Percentiles rank a stretch among this genome's conserved stretches.
Conservation (phyloP, 2,888 invertebrate species). For the Tethea ocularis region DNA sequence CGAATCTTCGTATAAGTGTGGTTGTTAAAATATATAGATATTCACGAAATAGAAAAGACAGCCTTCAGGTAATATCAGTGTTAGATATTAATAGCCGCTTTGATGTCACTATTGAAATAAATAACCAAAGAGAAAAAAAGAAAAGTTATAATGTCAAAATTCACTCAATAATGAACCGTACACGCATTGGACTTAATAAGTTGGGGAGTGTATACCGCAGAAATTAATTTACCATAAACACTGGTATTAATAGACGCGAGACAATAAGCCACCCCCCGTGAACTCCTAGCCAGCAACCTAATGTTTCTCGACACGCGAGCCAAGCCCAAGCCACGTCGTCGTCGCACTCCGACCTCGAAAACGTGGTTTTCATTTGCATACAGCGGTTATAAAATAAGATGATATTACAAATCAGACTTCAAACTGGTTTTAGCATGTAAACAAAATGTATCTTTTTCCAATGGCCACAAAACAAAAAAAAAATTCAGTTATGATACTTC, state of each 20-base stretch:
- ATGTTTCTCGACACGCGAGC: slow-evolving; percentile 74
- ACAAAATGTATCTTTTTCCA: no score
- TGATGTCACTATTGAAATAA: background rate
- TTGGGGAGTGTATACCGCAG: slow-evolving; percentile 47
- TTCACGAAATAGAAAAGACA: background rate
- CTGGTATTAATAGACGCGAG: slow-evolving; percentile 77
- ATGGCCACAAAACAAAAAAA: no score
- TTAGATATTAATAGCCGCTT: no score
- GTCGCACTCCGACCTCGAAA: slow-evolving; percentile 65
- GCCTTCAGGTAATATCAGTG: background rate
- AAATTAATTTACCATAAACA: slow-evolving; percentile 76
- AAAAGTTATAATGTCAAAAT: background rate
- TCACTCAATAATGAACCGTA: slow-evolving; percentile 14
- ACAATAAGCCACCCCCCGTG: slow-evolving; percentile 76
- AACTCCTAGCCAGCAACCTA: slow-evolving; percentile 67
- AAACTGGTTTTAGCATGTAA: slow-evolving; percentile 22
- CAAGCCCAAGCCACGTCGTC: slow-evolving; percentile 31
- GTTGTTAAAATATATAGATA: slow-evolving; percentile 19
- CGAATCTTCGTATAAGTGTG: slow-evolving; percentile 47
- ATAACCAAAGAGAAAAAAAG: background rate
- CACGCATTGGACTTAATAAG: slow-evolving; percentile 27
- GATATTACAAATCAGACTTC: no score
- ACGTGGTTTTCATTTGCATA: slow-evolving; percentile 63
- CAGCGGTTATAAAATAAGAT: slow-evolving; percentile 47
- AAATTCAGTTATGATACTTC: no score